These are phyloP conservation scores for Hippocampus barbouri DNA, from an alignment of 2,113 vertebrate species.

Conservation along the genomic window DNA sequence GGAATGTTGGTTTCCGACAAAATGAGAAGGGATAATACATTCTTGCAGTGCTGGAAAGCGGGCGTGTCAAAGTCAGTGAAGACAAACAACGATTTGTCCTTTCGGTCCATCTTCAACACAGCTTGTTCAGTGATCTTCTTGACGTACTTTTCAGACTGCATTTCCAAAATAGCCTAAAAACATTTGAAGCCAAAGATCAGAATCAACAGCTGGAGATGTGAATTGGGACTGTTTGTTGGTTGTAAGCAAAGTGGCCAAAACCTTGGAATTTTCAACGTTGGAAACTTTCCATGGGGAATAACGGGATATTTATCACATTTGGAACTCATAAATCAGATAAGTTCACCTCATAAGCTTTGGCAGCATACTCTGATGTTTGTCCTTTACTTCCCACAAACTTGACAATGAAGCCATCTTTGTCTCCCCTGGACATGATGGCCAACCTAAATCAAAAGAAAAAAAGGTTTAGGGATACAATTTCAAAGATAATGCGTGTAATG, in stretches of 20 bases:
- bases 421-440: slow-evolving; percentile 76
- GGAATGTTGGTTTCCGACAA: background rate
- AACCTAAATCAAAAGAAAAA: slow-evolving; percentile 12
- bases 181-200: slow-evolving; percentile 31
- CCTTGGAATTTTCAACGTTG: too few species aligned
- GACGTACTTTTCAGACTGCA: slow-evolving; percentile 89
- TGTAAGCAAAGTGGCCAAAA: background rate
- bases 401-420: slow-evolving; percentile 78
- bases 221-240: background rate
- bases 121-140: slow-evolving; percentile 80
- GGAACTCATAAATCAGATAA: background rate
- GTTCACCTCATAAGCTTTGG: slow-evolving; percentile 85
- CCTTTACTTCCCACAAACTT: slow-evolving; percentile 82
- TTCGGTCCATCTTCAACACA: slow-evolving; percentile 77
- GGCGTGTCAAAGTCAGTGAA: slow-evolving; percentile 82
- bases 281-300: background rate
- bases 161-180: slow-evolving; percentile 85
- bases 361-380: slow-evolving; percentile 73
- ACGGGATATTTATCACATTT: background rate
- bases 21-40: slow-evolving; percentile 68
- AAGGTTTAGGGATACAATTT: background rate
- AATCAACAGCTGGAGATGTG: background rate
- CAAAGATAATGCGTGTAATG: background rate
- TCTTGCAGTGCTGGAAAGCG: slow-evolving; percentile 84
- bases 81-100: slow-evolving; percentile 90